Conservation (phyloP, 2,797 vertebrate genomes). For the Pipistrellus pipistrellus region DNA sequence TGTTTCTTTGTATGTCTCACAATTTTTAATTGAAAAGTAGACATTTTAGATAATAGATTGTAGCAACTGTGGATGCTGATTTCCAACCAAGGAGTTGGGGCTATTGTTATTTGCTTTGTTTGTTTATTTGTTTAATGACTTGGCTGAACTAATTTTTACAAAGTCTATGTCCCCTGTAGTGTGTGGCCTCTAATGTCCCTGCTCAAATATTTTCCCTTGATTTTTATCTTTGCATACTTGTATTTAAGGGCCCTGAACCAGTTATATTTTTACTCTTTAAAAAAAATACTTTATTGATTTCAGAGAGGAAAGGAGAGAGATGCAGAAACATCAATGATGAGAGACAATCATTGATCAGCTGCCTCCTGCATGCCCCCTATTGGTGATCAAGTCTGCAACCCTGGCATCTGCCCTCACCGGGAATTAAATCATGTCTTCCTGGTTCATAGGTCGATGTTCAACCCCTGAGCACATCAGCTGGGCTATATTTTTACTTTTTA, state of each 20-base stretch:
- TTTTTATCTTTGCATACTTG: background rate
- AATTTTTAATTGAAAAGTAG: background rate
- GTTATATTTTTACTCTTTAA: background rate
- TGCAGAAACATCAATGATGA: too few species aligned
- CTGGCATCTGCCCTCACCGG: too few species aligned
- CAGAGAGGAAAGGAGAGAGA: too few species aligned
- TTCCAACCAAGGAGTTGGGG: background rate
- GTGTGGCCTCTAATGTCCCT: background rate
- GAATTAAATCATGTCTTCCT: too few species aligned
- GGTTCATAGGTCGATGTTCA: too few species aligned
- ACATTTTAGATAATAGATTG: background rate
- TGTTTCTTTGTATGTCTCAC: background rate
- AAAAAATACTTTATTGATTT: too few species aligned
- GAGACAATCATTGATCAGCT: too few species aligned
- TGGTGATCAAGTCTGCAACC: too few species aligned
- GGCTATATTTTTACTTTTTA: background rate
- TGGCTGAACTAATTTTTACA: background rate
- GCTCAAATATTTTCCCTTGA: background rate
- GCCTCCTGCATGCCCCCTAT: too few species aligned
- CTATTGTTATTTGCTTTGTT: background rate
- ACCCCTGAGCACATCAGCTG: background rate
- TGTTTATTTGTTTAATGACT: slow-evolving; percentile 17
- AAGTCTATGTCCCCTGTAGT: background rate
- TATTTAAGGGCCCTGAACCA: background rate
- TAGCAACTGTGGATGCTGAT: background rate